Percentiles rank a stretch among this genome's conserved stretches.
These are phyloP conservation scores for Onychostruthus taczanowskii DNA, from an alignment of 2,113 vertebrate species.

Conservation along the genomic window DNA sequence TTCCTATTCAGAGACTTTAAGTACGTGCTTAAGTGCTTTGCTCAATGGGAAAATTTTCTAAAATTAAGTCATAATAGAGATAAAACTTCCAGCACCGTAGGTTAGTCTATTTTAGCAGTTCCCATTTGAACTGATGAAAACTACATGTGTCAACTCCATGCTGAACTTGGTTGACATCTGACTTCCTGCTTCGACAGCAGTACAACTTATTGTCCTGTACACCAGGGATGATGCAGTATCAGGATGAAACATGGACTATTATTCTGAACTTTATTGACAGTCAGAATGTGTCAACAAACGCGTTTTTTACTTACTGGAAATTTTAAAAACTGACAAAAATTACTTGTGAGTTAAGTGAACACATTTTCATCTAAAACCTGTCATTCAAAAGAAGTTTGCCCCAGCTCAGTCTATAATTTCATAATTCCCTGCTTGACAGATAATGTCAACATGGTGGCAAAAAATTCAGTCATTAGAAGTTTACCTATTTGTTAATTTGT, in stretches of 20 bases:
- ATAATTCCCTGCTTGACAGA: neutral
- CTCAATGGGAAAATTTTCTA: neutral
- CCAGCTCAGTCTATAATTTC: neutral
- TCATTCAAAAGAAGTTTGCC: neutral
- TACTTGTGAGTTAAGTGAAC: neutral
- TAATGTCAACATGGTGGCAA: neutral
- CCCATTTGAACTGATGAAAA: neutral
- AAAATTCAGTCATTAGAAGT: neutral
- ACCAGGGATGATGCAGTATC: neutral
- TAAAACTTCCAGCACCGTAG: neutral
- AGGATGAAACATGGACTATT: neutral
- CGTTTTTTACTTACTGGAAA: neutral
- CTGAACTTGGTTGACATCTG: neutral
- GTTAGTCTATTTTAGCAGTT: neutral
- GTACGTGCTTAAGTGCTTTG: neutral
- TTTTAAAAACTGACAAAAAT: neutral
- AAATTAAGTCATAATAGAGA: neutral
- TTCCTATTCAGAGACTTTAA: conserved; percentile 2
- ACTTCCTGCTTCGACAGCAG: neutral
- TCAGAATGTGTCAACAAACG: neutral
- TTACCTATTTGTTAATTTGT: neutral
- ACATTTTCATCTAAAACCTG: neutral
- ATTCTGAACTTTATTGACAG: neutral
- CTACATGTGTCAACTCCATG: neutral
- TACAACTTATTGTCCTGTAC: neutral